Evolutionary conservation across 64 coral and sea anemone genomes (phyloP).

Genomic region (Actinia equina): DNA sequence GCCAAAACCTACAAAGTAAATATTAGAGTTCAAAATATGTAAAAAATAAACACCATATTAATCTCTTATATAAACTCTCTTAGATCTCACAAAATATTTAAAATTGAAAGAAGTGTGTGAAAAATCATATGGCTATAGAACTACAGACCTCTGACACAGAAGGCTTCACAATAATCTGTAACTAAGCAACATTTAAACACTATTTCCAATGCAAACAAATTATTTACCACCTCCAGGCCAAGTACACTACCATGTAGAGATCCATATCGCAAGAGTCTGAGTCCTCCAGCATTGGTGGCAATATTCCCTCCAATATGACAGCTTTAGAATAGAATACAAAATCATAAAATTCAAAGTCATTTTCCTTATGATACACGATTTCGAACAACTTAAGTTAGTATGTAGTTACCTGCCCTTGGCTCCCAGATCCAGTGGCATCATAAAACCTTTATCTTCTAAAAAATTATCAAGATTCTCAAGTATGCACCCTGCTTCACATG

Average conservation of each 20-base stretch:
- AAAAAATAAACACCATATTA: too few relatives aligned
- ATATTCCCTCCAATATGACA: conserved; percentile 98
- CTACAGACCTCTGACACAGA: background rate
- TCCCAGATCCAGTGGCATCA: conserved; percentile 92
- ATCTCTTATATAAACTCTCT: too few relatives aligned
- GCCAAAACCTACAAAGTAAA: conserved; percentile 55
- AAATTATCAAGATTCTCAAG: conserved; percentile 77
- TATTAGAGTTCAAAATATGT: background rate
- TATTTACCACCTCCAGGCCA: conserved; percentile 80
- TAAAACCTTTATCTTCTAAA: conserved; percentile 78
- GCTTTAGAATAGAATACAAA: conserved; percentile 24
- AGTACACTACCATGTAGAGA: conserved; percentile 94
- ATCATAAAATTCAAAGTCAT: too few relatives aligned
- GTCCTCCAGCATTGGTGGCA: conserved; percentile 90
- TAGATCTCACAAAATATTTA: too few relatives aligned
- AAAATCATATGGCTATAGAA: too few relatives aligned
- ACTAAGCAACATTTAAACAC: background rate
- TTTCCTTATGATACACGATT: too few relatives aligned
- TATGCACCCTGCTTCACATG: conserved; percentile 95
- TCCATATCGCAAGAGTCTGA: conserved; percentile 83
- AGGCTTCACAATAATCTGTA: background rate
- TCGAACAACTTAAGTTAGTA: background rate
- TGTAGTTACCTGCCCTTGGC: conserved; percentile 86
- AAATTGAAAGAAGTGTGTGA: too few relatives aligned
- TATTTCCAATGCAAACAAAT: too few relatives aligned